Evolutionary conservation across 2,113 vertebrate species (phyloP), one percentile per base, ranked within the genome.

Genomic region (Myocastor coypus): DNA sequence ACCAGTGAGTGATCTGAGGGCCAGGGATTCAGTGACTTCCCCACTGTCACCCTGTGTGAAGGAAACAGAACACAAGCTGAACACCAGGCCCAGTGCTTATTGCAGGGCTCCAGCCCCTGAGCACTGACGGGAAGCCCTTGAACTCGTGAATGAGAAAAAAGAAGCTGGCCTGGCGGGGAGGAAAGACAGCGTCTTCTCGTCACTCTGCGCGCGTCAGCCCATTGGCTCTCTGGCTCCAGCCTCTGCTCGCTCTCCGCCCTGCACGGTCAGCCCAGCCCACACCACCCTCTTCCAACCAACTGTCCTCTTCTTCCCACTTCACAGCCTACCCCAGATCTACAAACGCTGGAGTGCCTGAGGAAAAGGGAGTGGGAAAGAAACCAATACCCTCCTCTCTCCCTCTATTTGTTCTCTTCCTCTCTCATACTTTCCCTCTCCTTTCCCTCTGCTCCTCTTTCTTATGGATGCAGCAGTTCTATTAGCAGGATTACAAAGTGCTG

Each of bases 291-390:
- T 61, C 64, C 64, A 32, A 28, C 64, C 64, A 32, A 28, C 30
- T 66, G 64, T 32, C 7, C n/a, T 19, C 66, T n/a, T 8, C 66
- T 93, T 96, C 82, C 87, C 46, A 87, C 69, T 86, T 86, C 57
- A 78, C 85, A 85, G 85, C 81, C 88, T 95, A 83, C 71, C 85
- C n/a, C 71, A 88, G 87, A 88, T 69, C 81, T 37, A 81, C 55
- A 50, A 92, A 52, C 6, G 1, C 84, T 83, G 42, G 69, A 84
- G 37, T 20, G 71, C 16, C 22, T 26, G 37, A 81, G 66, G 46
- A 63, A 77, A 81, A 63, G 69, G 68, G 87, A 93, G 20, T 34
- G 32, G 19, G 55, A 40, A 84, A 68, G 28, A 6, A 82, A 57
- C 42, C 71, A 14, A 5, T 28, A n/a, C 26, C 30, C 16, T 5